Conservation (phyloP, 2,797 vertebrate species). For the Urocyon cinereoargenteus region DNA sequence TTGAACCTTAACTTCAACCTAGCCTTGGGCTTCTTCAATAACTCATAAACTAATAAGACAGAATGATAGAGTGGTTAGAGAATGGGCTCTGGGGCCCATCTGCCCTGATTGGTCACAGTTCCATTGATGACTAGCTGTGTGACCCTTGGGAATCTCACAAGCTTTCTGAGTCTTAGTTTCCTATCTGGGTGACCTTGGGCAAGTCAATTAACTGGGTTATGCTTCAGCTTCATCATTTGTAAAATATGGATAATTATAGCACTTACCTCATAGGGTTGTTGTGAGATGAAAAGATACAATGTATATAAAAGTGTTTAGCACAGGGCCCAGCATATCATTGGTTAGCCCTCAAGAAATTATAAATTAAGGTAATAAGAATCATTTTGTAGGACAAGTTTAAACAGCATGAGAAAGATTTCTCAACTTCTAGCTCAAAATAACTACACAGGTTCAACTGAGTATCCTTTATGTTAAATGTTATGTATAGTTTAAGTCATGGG, state of each 20-base stretch:
- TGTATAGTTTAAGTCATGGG: neutral
- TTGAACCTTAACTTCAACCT: neutral
- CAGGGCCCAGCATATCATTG: neutral
- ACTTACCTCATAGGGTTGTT: neutral
- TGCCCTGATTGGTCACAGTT: neutral
- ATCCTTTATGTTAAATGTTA: slow-evolving; percentile 21
- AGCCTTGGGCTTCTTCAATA: neutral
- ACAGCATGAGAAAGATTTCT: slow-evolving; percentile 24
- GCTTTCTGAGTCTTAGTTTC: slow-evolving; percentile 36
- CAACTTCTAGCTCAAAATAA: neutral
- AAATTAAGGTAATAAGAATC: slow-evolving; percentile 14
- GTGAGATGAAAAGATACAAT: neutral
- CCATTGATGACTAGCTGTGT: neutral
- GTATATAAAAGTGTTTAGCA: neutral
- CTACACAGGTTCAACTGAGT: neutral
- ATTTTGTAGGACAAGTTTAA: neutral
- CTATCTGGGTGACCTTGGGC: neutral
- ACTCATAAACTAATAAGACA: neutral
- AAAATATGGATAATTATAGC: neutral
- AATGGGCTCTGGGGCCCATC: neutral
- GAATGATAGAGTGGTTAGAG: neutral
- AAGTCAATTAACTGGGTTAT: slow-evolving; percentile 5
- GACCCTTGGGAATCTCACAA: neutral
- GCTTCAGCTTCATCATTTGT: neutral
- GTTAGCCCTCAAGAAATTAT: slow-evolving; percentile 29